A percentile compares a stretch with the other conserved stretches of the same genome.
Conservation (phyloP, 2,113 vertebrate genomes). For the Henicopernis longicauda region DNA sequence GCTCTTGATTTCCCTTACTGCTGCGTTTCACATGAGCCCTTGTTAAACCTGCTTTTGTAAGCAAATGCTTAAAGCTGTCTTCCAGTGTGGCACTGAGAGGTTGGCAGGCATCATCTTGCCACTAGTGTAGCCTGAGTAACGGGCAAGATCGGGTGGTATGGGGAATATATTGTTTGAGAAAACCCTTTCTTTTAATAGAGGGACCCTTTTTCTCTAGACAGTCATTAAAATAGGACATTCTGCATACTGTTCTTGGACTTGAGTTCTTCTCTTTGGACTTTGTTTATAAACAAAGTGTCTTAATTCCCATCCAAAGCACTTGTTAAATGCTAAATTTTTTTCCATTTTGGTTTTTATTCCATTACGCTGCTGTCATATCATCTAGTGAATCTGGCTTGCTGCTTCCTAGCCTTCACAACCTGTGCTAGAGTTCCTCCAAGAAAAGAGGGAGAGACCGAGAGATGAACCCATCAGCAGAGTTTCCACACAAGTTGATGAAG, state of each 20-base stretch:
- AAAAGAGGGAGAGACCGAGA: not conserved
- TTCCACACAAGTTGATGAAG: not conserved
- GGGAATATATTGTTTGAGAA: not conserved
- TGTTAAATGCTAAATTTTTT: not conserved
- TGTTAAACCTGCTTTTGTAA: not conserved
- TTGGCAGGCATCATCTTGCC: not conserved
- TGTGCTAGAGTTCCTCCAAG: not conserved
- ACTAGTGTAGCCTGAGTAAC: not conserved
- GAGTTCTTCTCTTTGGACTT: not conserved
- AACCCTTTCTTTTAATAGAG: not conserved
- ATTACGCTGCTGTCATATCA: not conserved
- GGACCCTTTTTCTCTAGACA: not conserved
- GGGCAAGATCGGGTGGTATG: not conserved
- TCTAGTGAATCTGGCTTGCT: not conserved
- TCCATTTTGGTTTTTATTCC: not conserved
- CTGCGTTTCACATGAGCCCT: not conserved
- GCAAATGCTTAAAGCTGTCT: not conserved
- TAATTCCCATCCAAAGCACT: not conserved
- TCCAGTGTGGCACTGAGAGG: not conserved
- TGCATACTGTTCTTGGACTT: not conserved
- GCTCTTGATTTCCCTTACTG: not conserved
- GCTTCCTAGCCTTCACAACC: not conserved
- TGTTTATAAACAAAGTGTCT: not conserved
- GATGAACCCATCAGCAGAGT: fast-evolving
- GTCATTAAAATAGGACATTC: not conserved